Evolutionary conservation across 2,113 vertebrate species (phyloP), one percentile per base, ranked within the genome.

Genomic region (Hylia prasina): DNA sequence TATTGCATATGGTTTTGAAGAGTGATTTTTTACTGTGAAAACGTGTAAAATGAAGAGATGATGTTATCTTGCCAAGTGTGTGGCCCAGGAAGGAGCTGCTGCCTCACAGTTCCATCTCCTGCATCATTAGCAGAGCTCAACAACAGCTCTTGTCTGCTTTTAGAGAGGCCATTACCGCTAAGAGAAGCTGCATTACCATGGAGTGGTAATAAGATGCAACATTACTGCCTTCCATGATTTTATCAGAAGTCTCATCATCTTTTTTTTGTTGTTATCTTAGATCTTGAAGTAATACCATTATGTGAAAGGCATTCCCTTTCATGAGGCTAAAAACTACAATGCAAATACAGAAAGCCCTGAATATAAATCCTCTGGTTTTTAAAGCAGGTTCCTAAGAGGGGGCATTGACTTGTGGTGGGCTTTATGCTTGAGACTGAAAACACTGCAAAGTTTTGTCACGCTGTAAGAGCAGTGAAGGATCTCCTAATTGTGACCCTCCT

Each of bases 181-280:
- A 88, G 82, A 73, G 80, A 83, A 78, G 40, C 58, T 73, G 85
- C 91, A 94, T 87, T 95, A 77, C 78, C 31, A 8, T 76, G 40
- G 51, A 93, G 82, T 77, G n/a, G 42, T 91, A 96, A 81, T 82
- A 78, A 93, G 75, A 83, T 70, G 40, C 60, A 71, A 11, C 64
- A 23, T 81, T 91, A 47, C 71, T 63, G 82, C 75, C 90, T 97
- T 91, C 91, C 79, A 70, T 93, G 89, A 90, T 89, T 81, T 92
- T 90, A 93, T 92, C 71, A 64, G 42, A 64, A 88, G 82, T 14
- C 64, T 89, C 37, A 70, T 70, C 40, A 21, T 72, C 50, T 69
- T 65, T 72, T 77, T 24, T 24, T 47, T n/a, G 70, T 78, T 89
- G 73, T 33, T 22, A 50, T 86, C 90, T 95, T 58, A 66, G 82